Evolutionary conservation across 2,888 invertebrate species (phyloP).

Genomic region (Sesia apiformis): DNA sequence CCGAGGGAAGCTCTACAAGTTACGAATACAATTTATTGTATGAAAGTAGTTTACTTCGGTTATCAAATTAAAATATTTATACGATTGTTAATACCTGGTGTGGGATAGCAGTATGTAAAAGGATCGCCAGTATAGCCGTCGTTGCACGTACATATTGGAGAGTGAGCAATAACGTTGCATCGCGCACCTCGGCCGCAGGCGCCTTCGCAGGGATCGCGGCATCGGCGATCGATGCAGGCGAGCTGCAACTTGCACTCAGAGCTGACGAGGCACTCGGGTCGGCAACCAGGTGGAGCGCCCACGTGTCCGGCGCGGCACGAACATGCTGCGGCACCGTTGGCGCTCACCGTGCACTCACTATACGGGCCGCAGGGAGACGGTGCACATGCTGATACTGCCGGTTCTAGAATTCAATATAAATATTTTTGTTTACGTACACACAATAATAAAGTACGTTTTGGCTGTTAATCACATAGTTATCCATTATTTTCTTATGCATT

Average conservation of each 20-base stretch:
- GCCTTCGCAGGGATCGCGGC: conserved; percentile 83
- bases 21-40: neutral
- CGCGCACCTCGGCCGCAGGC: conserved; percentile 82
- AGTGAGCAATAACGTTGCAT: conserved; percentile 83
- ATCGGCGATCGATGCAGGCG: conserved; percentile 81
- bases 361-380: conserved; percentile 88
- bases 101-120: conserved; percentile 76
- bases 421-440: conserved; percentile 1
- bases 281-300: conserved; percentile 83
- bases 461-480: too few species aligned
- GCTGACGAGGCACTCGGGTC: conserved; percentile 84
- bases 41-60: neutral
- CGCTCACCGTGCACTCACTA: conserved; percentile 74
- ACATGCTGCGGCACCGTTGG: conserved; percentile 77
- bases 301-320: conserved; percentile 81
- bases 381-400: conserved; percentile 70
- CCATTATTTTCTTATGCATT: neutral
- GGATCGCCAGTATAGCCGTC: conserved; percentile 82
- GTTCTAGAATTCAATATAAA: conserved; percentile 5
- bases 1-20: conserved; percentile 28
- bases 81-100: conserved; percentile 60
- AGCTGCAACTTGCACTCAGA: conserved; percentile 80
- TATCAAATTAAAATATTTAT: neutral
- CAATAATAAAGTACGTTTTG: neutral
- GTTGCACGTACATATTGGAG: conserved; percentile 82